phyloP scores from a whole-genome alignment of 1,140 invertebrate species.

The Nylanderia fulva region DNA sequence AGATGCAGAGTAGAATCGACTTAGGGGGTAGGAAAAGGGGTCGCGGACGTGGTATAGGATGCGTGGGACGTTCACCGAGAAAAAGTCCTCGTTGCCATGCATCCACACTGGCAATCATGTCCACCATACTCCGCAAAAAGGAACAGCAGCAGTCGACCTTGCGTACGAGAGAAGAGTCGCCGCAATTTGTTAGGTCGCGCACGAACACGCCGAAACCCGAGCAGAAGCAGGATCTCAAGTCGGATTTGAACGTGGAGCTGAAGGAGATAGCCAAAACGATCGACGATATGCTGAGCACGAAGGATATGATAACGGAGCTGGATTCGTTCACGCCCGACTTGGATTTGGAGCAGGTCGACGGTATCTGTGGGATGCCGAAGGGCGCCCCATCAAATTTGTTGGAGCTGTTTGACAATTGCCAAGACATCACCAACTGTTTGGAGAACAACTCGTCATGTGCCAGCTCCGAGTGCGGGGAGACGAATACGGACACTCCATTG shows the following conservation, averaged over 20 bases:
- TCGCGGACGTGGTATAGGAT: conserved; percentile 74
- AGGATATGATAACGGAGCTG: conserved; percentile 62
- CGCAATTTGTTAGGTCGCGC: conserved; percentile 24
- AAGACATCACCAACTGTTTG: conserved; percentile 76
- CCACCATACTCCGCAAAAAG: conserved; percentile 82
- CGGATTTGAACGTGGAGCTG: conserved; percentile 79
- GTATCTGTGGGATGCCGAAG: conserved; percentile 67
- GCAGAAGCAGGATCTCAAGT: conserved; percentile 63
- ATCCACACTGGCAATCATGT: conserved; percentile 92
- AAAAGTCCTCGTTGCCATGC: conserved; percentile 94
- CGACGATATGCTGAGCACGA: conserved; percentile 79
- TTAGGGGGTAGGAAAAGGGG: conserved; percentile 74
- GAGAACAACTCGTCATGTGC: conserved; percentile 82
- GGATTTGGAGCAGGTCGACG: conserved; percentile 57
- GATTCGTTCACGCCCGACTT: conserved; percentile 77
- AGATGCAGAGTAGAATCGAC: conserved; percentile 71
- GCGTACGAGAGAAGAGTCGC: conserved; percentile 74
- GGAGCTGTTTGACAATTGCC: conserved; percentile 82
- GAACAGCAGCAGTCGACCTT: conserved; percentile 78
- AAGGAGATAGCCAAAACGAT: conserved; percentile 81
- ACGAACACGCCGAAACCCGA: conserved; percentile 53
- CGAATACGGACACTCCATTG: conserved; percentile 76
- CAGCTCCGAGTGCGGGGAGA: conserved; percentile 84
- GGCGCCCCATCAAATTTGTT: conserved; percentile 82
- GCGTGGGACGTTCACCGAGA: conserved; percentile 88